phyloP scores from a whole-genome alignment of 2,113 vertebrate genomes.

The Malurus elegans region DNA sequence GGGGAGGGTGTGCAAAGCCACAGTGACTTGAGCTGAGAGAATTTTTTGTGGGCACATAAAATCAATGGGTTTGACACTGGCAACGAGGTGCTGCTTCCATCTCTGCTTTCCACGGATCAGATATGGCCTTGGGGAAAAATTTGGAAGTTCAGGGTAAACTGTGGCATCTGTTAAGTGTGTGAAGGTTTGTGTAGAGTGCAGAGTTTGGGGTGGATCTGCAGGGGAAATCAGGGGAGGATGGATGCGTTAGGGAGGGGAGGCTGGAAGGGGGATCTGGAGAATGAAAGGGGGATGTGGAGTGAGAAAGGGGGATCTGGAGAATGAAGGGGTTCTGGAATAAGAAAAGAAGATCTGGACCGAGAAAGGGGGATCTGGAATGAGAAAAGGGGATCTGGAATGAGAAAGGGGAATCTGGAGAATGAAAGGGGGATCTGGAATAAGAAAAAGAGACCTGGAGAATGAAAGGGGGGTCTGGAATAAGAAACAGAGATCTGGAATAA shows the following conservation, averaged over 20 bases:
- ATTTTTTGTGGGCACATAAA: background rate
- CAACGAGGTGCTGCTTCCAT: accelerated
- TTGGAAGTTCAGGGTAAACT: background rate
- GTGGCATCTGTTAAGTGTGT: accelerated
- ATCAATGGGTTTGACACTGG: background rate
- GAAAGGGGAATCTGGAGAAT: too few relatives aligned
- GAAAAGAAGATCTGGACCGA: too few relatives aligned
- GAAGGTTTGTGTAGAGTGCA: accelerated
- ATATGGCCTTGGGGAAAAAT: background rate
- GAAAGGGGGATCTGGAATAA: too few relatives aligned
- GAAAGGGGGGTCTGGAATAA: background rate
- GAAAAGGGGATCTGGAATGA: too few relatives aligned
- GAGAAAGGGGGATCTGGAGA: background rate
- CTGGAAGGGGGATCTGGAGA: background rate
- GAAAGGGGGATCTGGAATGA: too few relatives aligned
- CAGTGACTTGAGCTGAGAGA: background rate
- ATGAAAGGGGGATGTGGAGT: too few relatives aligned
- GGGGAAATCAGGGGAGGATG: background rate
- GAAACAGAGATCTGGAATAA: background rate
- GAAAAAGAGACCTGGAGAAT: too few relatives aligned
- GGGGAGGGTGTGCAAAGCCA: background rate
- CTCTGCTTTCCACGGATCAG: background rate
- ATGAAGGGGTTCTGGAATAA: too few relatives aligned
- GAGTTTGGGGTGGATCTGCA: accelerated
- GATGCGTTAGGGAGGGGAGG: background rate